A percentile compares a stretch with the other conserved stretches of the same genome.
These are phyloP conservation scores for Pipra filicauda DNA, from an alignment of 2,113 vertebrate genomes.

Conservation along the genomic window DNA sequence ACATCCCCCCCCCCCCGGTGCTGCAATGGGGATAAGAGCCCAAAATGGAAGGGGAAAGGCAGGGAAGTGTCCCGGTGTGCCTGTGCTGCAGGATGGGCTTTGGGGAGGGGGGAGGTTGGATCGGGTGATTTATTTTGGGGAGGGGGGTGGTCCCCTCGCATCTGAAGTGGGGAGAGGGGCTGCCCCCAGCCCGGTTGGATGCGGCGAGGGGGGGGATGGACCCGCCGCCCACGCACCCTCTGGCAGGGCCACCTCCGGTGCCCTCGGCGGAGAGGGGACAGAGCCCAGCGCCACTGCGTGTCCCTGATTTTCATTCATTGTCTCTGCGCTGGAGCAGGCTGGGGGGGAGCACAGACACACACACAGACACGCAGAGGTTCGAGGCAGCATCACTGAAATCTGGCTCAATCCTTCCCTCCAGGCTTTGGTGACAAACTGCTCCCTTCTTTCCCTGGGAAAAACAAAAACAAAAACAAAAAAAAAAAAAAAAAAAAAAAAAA, in stretches of 20 bases:
- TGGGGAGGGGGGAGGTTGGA: not conserved
- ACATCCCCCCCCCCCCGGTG: not conserved
- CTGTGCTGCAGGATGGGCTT: not conserved
- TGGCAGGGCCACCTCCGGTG: not conserved
- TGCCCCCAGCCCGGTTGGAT: not conserved
- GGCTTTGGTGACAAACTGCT: not conserved
- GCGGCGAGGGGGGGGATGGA: not conserved
- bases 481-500: not conserved
- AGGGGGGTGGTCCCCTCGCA: fast-evolving
- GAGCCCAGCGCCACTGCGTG: not conserved
- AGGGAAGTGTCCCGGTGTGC: not conserved
- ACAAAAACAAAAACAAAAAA: no score
- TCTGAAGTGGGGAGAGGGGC: not conserved
- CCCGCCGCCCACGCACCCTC: not conserved
- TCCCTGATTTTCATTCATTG: constrained; percentile 12
- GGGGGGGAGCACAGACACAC: not conserved
- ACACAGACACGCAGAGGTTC: not conserved
- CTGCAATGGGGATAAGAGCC: not conserved
- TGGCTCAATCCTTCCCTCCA: not conserved
- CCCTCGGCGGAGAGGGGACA: not conserved
- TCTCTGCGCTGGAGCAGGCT: not conserved
- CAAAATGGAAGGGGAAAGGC: not conserved
- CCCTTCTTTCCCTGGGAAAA: not conserved
- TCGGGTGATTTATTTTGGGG: not conserved
- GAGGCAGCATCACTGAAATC: not conserved